phyloP scores from a whole-genome alignment of 2,888 invertebrate species.

The Caenorhabditis zanzibari region DNA sequence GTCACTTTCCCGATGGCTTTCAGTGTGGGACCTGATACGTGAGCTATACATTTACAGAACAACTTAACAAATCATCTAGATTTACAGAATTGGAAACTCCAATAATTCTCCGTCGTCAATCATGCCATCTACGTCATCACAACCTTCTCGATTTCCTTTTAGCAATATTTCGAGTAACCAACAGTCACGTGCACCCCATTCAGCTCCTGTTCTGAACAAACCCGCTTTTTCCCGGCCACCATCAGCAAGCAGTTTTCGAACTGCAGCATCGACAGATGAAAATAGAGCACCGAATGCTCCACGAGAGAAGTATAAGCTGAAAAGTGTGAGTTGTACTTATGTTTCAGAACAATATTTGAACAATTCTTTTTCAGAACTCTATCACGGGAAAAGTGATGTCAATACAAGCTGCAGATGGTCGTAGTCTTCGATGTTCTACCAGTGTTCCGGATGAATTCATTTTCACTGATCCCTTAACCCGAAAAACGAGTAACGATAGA shows the following conservation, averaged over 20 bases:
- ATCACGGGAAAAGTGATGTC: conserved; percentile 15
- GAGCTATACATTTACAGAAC: not conserved
- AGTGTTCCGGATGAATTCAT: conserved; percentile 37
- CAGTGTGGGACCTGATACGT: conserved; percentile 46
- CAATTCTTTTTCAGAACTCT: conserved; percentile 5
- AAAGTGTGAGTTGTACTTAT: conserved; percentile 35
- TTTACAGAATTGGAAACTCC: not conserved
- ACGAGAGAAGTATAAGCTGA: conserved; percentile 32
- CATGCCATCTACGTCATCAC: conserved; percentile 21
- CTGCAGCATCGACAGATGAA: conserved; percentile 39
- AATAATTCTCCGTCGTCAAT: conserved; percentile 54
- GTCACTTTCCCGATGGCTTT: conserved; percentile 51
- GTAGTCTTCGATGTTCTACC: conserved; percentile 50
- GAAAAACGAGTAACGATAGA: not conserved
- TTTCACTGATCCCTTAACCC: conserved; percentile 52
- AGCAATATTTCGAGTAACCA: conserved; percentile 49
- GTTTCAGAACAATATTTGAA: not conserved
- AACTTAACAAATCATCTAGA: not conserved
- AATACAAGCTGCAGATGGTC: conserved; percentile 40
- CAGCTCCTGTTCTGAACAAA: conserved; percentile 53
- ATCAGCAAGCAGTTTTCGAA: conserved; percentile 3
- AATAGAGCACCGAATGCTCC: conserved; percentile 1
- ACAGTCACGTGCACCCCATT: conserved; percentile 48
- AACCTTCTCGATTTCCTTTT: conserved; percentile 50
- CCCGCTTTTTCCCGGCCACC: conserved; percentile 9